Conservation (phyloP, 2,797 vertebrate genomes). For the Triplophysa bombifrons region DNA sequence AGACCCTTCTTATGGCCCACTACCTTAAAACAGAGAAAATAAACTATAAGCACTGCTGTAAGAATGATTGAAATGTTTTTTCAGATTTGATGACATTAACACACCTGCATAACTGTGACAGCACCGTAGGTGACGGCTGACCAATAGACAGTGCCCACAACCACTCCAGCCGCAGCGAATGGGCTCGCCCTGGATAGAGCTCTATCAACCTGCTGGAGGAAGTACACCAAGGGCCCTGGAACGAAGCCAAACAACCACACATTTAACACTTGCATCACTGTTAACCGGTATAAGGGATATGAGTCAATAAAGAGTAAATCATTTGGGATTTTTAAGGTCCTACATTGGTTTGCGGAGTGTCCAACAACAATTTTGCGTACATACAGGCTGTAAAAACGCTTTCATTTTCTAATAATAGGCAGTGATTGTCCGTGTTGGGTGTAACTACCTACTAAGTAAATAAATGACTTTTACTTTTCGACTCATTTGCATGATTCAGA, state of each 20-base stretch:
- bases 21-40: slow-evolving; percentile 65
- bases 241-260: background rate
- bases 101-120: slow-evolving; percentile 83
- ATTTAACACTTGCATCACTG: slow-evolving; percentile 13
- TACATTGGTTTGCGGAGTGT: too few species aligned
- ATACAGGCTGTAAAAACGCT: too few species aligned
- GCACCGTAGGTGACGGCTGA: slow-evolving; percentile 81
- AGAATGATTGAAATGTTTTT: background rate
- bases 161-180: slow-evolving; percentile 75
- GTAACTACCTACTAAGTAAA: too few species aligned
- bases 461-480: too few species aligned
- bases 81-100: background rate
- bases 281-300: background rate
- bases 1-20: slow-evolving; percentile 82
- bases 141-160: slow-evolving; percentile 79
- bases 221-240: slow-evolving; percentile 76
- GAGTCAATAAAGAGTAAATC: background rate
- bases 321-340: too few species aligned
- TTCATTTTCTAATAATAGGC: too few species aligned
- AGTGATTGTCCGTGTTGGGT: too few species aligned
- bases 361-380: too few species aligned
- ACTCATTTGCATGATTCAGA: too few species aligned
- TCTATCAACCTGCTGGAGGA: slow-evolving; percentile 77
- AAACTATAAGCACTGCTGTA: background rate
- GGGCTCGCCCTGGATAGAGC: slow-evolving; percentile 75